Evolutionary conservation across 2,888 invertebrate genomes (phyloP), one percentile per base, ranked within the genome.

Genomic region (Ennomos fuscantarius): DNA sequence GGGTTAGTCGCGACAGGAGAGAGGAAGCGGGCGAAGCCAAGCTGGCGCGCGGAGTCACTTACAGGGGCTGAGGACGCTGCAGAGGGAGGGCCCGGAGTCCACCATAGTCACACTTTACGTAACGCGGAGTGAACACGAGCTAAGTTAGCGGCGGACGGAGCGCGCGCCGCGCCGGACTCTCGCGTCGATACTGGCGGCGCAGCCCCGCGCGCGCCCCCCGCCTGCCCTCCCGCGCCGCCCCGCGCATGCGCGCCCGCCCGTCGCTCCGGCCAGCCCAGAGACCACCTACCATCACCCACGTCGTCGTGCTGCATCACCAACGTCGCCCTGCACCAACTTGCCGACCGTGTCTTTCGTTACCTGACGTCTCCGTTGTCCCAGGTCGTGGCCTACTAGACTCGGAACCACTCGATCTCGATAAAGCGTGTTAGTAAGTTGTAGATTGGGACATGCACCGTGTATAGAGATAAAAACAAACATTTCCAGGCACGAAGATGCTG

Each of bases 101-200:
- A 89, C 82, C 92, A 91, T 91, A 78, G 76, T 84, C 73, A 69
- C 80, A 82, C 82, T 92, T 92, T 91, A 92, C 90, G 91, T 92
- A 92, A 92, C 86, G 77, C 78, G 75, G 52, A 61, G 66, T 65
- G 68, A 69, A 71, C 74, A 76, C 67, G 71, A 73, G 72, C 70
- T 67, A 64, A 66, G 35, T 63, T 76, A 79, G 84, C 85, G 86
- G 86, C 88, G 78, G 77, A 82, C 76, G 76, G 81, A 83, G 86
- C 88, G 87, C 92, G 85, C 89, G 86, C 86, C 89, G 90, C 93
- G 91, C 86, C 90, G 87, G 90, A 89, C 89, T 86, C 84, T 89
- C 89, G 91, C 91, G 92, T 93, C 93, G 89, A 91, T 90, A 90
- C 89, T 87, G 86, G 76, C 82, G 72, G 78, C 82, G 83, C 86